phyloP scores from a whole-genome alignment of 2,888 invertebrate genomes.

The Chirona hameri region DNA sequence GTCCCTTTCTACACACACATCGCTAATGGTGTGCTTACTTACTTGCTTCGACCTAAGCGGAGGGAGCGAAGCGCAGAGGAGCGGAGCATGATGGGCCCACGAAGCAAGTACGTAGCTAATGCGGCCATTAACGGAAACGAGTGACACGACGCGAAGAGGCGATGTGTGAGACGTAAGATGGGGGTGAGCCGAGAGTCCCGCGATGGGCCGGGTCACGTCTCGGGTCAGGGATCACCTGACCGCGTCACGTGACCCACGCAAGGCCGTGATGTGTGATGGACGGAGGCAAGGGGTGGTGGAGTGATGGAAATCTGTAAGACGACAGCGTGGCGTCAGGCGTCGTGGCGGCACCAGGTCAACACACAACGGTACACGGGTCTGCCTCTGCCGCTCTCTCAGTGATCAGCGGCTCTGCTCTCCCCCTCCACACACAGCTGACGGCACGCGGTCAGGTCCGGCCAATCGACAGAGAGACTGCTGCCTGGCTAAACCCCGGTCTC shows the following conservation, averaged over 20 bases:
- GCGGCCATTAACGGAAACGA: background rate
- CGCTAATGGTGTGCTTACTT: background rate
- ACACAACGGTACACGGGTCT: background rate
- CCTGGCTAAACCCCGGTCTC: background rate
- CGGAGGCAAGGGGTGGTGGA: background rate
- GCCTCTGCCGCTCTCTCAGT: no score
- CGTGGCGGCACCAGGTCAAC: background rate
- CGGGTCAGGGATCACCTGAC: constrained; percentile 46
- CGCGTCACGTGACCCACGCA: constrained; percentile 40
- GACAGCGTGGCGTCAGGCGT: background rate
- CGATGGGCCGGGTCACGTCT: constrained; percentile 45
- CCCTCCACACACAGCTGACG: background rate
- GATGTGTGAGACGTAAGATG: background rate
- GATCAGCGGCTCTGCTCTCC: no score
- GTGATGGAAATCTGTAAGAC: background rate
- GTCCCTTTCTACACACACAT: background rate
- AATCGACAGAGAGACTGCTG: no score
- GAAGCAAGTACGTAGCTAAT: background rate
- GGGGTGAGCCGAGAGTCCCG: background rate
- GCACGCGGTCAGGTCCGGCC: background rate
- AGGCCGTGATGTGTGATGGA: constrained; percentile 28
- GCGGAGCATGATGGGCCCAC: background rate
- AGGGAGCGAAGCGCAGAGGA: background rate
- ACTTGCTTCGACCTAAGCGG: background rate
- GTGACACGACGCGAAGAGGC: background rate